phyloP scores from a whole-genome alignment of 2,113 vertebrate genomes.

The Shinisaurus crocodilurus region DNA sequence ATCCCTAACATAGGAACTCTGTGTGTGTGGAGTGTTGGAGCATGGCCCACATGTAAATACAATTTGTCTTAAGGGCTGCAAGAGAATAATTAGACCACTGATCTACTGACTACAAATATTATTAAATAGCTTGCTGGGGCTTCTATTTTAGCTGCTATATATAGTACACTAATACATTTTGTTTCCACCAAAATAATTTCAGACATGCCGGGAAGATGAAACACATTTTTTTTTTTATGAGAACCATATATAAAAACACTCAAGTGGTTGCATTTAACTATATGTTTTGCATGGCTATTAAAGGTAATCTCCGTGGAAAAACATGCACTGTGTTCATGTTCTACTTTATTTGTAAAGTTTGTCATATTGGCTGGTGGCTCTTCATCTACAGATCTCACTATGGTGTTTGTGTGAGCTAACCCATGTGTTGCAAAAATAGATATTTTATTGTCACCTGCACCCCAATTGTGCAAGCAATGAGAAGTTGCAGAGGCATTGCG shows the following conservation, averaged over 20 bases:
- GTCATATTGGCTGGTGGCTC: background rate
- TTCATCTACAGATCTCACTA: background rate
- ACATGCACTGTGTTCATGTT: background rate
- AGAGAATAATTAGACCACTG: conserved; percentile 7
- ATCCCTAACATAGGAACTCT: background rate
- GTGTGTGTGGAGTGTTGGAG: background rate
- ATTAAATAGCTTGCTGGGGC: background rate
- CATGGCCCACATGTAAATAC: background rate
- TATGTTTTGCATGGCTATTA: conserved; percentile 8
- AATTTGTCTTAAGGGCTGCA: conserved; percentile 22
- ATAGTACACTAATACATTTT: conserved; percentile 14
- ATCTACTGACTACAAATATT: conserved; percentile 42
- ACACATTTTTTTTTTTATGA: conserved; percentile 18
- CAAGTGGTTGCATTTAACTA: conserved; percentile 7
- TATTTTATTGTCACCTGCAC: too few relatives aligned
- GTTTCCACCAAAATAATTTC: conserved; percentile 25
- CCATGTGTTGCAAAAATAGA: too few relatives aligned
- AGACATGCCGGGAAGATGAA: conserved; percentile 30
- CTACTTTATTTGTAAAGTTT: background rate
- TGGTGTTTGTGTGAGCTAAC: background rate
- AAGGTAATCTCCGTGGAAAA: background rate
- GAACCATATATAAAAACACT: conserved; percentile 33
- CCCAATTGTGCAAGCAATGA: too few relatives aligned
- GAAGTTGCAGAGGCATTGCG: too few relatives aligned
- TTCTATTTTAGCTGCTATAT: conserved; percentile 27